A percentile compares a stretch with the other conserved stretches of the same genome.
These are phyloP conservation scores for Brachypteracias leptosomus DNA, from an alignment of 2,113 vertebrate species.

Conservation along the genomic window DNA sequence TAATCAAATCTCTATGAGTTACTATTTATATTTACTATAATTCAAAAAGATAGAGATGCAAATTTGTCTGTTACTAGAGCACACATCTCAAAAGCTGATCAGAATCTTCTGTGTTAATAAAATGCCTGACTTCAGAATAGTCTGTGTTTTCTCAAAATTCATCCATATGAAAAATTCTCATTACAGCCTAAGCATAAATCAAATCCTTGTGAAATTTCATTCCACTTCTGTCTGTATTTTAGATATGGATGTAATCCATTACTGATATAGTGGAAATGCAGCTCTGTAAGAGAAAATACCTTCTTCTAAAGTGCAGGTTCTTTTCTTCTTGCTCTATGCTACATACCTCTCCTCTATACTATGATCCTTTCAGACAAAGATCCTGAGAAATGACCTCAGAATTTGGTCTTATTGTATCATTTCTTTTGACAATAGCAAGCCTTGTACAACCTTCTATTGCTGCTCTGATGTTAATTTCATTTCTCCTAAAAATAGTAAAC, in stretches of 20 bases:
- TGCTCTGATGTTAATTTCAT: not conserved
- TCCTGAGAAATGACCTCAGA: not conserved
- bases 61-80: not conserved
- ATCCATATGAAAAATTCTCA: constrained; percentile 9
- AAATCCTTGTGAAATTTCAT: constrained; percentile 28
- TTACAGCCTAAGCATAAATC: constrained; percentile 32
- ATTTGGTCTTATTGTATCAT: not conserved
- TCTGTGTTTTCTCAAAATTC: not conserved
- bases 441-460: not conserved
- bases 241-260: not conserved
- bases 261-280: not conserved
- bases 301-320: not conserved
- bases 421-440: not conserved
- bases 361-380: not conserved
- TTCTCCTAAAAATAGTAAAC: not conserved
- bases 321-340: not conserved
- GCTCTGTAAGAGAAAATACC: not conserved
- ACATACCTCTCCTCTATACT: not conserved
- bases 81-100: constrained; percentile 5
- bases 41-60: not conserved
- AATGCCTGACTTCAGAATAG: not conserved
- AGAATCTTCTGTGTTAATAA: constrained; percentile 6
- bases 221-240: not conserved
- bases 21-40: constrained; percentile 5
- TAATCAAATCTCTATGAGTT: not conserved